A percentile compares a stretch with the other conserved stretches of the same genome.
Evolutionary conservation across 2,797 vertebrate species (phyloP).

Genomic region (Danio jaintianensis): DNA sequence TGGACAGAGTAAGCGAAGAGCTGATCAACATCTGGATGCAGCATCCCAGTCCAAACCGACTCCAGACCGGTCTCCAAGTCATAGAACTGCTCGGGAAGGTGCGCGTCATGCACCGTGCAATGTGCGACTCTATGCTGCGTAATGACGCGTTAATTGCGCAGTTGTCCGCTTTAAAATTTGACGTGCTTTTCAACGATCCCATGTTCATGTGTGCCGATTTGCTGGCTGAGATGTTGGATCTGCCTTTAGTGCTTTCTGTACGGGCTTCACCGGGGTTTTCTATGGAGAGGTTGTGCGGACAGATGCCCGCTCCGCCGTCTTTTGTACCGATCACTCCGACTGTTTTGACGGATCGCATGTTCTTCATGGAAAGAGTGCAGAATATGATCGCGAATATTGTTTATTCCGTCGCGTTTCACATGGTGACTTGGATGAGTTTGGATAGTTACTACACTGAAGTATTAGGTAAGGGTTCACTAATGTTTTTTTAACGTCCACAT

Average conservation of each 20-base stretch:
- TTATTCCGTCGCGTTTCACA: conserved; percentile 4
- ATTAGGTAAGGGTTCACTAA: conserved; percentile 78
- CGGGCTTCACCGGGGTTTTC: conserved; percentile 76
- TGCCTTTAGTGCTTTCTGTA: conserved; percentile 78
- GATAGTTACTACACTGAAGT: conserved; percentile 76
- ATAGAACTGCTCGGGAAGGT: background rate
- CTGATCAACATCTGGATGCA: conserved; percentile 55
- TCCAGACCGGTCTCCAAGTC: conserved; percentile 12
- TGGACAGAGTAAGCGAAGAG: conserved; percentile 19
- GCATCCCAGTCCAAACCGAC: conserved; percentile 20
- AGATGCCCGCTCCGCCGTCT: conserved; percentile 78
- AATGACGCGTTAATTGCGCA: conserved; percentile 48
- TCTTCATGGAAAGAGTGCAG: conserved; percentile 76
- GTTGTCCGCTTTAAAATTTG: conserved; percentile 53
- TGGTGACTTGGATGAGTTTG: conserved; percentile 44
- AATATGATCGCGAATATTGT: conserved; percentile 73
- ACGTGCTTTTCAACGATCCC: conserved; percentile 64
- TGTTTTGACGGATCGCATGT: conserved; percentile 77
- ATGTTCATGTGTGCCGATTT: conserved; percentile 57
- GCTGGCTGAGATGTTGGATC: conserved; percentile 66
- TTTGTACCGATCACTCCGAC: conserved; percentile 69
- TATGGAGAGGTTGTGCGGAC: conserved; percentile 80
- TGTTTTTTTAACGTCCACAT: no score
- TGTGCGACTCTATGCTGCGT: conserved; percentile 58
- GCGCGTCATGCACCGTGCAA: background rate